Percentiles rank a stretch among this genome's conserved stretches.
Evolutionary conservation across 2,113 vertebrate genomes (phyloP).

Genomic region (Melierax canorus): DNA sequence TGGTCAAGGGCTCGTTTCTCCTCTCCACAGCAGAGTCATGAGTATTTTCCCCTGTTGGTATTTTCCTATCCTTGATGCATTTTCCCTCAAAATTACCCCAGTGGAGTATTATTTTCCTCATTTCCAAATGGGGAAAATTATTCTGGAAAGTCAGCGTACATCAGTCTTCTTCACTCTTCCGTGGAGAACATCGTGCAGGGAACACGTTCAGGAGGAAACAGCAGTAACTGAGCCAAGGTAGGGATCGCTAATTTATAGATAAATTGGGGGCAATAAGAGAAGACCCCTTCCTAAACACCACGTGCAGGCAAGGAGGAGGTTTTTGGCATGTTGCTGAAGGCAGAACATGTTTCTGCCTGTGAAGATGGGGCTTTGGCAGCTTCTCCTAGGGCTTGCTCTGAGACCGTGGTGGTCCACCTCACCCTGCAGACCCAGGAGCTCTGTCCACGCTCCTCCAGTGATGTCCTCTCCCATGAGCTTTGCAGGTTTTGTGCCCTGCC

Average conservation of each 20-base stretch:
- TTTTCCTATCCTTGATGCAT: not conserved
- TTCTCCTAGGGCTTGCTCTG: not conserved
- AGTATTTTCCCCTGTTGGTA: not conserved
- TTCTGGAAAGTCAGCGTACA: not conserved
- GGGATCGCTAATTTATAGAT: not conserved
- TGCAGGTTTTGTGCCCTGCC: not conserved
- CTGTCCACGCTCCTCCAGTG: not conserved
- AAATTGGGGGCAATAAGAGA: not conserved
- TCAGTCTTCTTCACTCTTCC: not conserved
- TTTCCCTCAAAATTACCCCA: not conserved
- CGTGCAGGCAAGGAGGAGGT: not conserved
- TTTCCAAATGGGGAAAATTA: not conserved
- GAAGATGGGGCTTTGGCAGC: not conserved
- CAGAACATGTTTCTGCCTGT: too few species aligned
- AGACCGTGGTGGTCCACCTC: not conserved
- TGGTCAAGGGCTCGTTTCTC: not conserved
- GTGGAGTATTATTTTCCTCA: not conserved
- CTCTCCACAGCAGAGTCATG: not conserved
- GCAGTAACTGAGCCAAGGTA: not conserved
- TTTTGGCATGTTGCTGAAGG: not conserved
- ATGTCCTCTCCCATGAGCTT: not conserved
- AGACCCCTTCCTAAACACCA: not conserved
- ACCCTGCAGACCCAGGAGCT: not conserved
- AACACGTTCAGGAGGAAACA: not conserved
- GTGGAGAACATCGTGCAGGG: not conserved